These are phyloP conservation scores for Podiceps cristatus DNA, from an alignment of 2,113 vertebrate genomes.

Conservation along the genomic window DNA sequence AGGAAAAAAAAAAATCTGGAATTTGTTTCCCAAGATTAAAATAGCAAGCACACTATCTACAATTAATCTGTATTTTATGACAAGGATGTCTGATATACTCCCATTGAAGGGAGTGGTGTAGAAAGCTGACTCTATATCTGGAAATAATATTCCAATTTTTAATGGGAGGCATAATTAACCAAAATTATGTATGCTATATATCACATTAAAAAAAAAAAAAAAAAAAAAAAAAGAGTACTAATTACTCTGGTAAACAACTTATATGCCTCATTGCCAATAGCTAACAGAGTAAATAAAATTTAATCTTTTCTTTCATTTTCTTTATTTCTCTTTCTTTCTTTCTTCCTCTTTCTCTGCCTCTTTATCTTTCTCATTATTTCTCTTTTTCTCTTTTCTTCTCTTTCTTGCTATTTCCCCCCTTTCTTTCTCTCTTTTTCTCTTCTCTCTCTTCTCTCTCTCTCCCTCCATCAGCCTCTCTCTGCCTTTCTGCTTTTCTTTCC, in stretches of 20 bases:
- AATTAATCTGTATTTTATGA: constrained; percentile 66
- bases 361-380: not conserved
- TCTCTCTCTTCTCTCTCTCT: no score
- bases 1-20: constrained; percentile 20
- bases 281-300: not conserved
- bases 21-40: constrained; percentile 66
- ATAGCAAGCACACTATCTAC: constrained; percentile 55
- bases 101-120: constrained; percentile 53
- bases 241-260: constrained; percentile 68
- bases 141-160: constrained; percentile 66
- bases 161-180: constrained; percentile 55
- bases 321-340: not conserved
- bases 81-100: constrained; percentile 53
- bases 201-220: constrained; percentile 18
- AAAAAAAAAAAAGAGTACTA: constrained; percentile 46
- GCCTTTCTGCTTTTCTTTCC: not conserved
- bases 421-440: no score
- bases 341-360: no score
- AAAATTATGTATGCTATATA: constrained; percentile 44
- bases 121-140: constrained; percentile 64
- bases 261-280: constrained; percentile 19
- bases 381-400: accelerated
- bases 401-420: not conserved
- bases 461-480: not conserved
- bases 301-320: not conserved